Conservation (phyloP, 1,140 invertebrate species). For the Steinernema feltiae region DNA sequence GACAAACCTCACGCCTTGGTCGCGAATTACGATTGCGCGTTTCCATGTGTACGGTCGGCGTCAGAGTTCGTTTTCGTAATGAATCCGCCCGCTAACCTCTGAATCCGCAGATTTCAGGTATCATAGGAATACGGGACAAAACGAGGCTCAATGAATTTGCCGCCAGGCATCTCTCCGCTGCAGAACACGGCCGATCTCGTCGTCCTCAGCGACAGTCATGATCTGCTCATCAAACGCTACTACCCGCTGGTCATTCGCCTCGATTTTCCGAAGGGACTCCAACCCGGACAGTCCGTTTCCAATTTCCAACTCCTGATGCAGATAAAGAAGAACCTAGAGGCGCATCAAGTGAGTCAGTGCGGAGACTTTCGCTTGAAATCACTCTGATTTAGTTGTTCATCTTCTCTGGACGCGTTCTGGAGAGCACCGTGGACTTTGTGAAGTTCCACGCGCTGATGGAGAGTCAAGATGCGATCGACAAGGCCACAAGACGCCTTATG, state of each 20-base stretch:
- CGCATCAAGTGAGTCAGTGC: neutral
- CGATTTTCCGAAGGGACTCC: neutral
- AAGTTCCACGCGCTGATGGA: constrained; percentile 8
- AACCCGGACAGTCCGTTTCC: neutral
- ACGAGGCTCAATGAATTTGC: neutral
- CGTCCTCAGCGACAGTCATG: neutral
- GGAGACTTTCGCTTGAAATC: neutral
- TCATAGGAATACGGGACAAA: too few relatives aligned
- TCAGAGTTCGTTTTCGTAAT: neutral
- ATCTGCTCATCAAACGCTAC: neutral
- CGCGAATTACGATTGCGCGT: neutral
- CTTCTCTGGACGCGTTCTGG: neutral
- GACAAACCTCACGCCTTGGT: neutral
- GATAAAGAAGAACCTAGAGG: neutral
- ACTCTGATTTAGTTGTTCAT: neutral
- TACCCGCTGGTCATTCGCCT: neutral
- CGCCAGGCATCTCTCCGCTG: neutral
- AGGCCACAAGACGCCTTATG: neutral
- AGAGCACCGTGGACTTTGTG: neutral
- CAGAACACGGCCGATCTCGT: neutral
- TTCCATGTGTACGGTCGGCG: neutral
- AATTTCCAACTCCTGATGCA: neutral
- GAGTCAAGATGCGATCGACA: constrained; percentile 4
- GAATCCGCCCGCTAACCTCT: too few relatives aligned
- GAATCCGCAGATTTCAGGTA: neutral